Conservation (phyloP, 1,140 invertebrate species). For the Cherax quadricarinatus region DNA sequence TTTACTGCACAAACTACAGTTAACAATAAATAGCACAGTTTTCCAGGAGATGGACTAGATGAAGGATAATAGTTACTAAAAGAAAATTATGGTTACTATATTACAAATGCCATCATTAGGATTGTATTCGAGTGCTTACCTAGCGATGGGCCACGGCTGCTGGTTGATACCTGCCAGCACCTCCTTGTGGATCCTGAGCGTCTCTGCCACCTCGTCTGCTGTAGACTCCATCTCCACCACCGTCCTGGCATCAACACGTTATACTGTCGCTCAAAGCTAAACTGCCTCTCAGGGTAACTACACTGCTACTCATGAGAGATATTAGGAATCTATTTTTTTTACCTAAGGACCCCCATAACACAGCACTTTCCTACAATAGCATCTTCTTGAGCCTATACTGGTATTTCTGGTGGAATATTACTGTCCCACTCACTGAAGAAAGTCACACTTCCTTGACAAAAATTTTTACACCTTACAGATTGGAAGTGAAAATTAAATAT, state of each 20-base stretch:
- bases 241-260: constrained; percentile 18
- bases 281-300: not conserved
- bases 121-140: constrained; percentile 78
- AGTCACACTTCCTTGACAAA: not conserved
- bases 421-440: not conserved
- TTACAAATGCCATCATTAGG: no score
- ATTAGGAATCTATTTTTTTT: no score
- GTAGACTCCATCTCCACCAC: constrained; percentile 64
- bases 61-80: no score
- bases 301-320: not conserved
- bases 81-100: no score
- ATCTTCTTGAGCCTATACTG: not conserved
- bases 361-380: no score
- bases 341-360: no score
- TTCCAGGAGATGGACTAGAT: no score
- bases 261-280: not conserved
- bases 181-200: constrained; percentile 94
- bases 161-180: constrained; percentile 91
- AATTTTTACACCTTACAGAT: not conserved
- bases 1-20: no score
- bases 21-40: no score
- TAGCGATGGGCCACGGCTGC: constrained; percentile 91
- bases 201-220: constrained; percentile 79
- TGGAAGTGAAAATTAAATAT: no score
- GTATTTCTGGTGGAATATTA: not conserved